A percentile compares a stretch with the other conserved stretches of the same genome.
phyloP scores from a whole-genome alignment of 2,113 vertebrate genomes.

The Dasyurus viverrinus region DNA sequence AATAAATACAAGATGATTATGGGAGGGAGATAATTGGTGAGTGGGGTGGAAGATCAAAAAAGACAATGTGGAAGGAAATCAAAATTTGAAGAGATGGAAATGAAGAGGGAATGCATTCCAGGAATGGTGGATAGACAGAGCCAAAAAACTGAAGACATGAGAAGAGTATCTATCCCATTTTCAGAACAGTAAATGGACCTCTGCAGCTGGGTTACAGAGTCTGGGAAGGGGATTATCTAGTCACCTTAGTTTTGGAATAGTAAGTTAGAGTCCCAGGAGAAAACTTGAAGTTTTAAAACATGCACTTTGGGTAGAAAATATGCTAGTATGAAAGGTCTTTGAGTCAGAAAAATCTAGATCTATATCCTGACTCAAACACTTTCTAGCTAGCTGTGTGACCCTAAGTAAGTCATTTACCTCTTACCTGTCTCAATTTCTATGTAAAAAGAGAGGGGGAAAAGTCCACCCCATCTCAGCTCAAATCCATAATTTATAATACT shows the following conservation, averaged over 20 bases:
- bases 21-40: neutral
- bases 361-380: slow-evolving; percentile 16
- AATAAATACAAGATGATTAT: neutral
- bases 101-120: neutral
- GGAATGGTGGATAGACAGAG: neutral
- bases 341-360: neutral
- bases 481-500: neutral
- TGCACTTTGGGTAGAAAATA: neutral
- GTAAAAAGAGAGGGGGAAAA: neutral
- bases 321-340: neutral
- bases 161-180: neutral
- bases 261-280: neutral
- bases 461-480: neutral
- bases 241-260: neutral
- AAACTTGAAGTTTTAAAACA: neutral
- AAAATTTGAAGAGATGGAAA: neutral
- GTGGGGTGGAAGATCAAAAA: neutral
- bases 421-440: slow-evolving; percentile 20
- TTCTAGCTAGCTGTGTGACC: neutral
- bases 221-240: neutral
- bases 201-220: neutral
- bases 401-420: slow-evolving; percentile 40
- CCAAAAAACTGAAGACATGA: neutral
- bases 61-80: neutral
- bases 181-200: neutral